Percentiles rank a stretch among this genome's conserved stretches.
These are phyloP conservation scores for Aptenodytes patagonicus DNA, from an alignment of 2,113 vertebrate species.

Conservation along the genomic window DNA sequence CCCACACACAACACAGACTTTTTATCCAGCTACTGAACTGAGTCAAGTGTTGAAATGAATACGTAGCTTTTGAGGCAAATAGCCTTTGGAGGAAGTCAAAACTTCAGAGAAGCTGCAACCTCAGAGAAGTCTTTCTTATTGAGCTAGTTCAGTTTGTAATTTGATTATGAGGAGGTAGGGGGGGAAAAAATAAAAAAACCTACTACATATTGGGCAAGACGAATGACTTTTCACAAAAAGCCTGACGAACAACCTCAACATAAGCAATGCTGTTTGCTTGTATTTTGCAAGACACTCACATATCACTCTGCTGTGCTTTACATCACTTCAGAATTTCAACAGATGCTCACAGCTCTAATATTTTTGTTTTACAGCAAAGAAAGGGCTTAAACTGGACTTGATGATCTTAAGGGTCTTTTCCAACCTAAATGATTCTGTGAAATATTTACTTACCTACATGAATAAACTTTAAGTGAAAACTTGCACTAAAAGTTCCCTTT, in stretches of 20 bases:
- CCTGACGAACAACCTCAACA: not conserved
- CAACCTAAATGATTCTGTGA: not conserved
- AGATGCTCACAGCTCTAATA: not conserved
- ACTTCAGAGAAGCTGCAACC: not conserved
- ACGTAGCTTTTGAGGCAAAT: not conserved
- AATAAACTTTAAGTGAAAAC: not conserved
- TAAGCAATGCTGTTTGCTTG: not conserved
- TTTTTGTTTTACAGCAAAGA: not conserved
- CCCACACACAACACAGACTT: accelerated
- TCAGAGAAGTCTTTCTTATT: not conserved
- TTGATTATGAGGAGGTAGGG: not conserved
- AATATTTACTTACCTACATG: not conserved
- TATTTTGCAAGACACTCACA: not conserved
- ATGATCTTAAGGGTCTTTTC: not conserved
- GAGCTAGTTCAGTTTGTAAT: not conserved
- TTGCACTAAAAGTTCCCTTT: not conserved
- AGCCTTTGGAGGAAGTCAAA: not conserved
- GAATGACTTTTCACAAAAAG: not conserved
- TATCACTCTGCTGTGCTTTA: not conserved
- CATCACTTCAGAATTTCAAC: not conserved
- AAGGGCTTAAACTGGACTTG: not conserved
- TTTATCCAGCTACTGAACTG: not conserved
- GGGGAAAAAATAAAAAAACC: not conserved
- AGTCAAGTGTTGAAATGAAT: not conserved
- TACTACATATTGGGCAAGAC: not conserved